These are phyloP conservation scores for Istiophorus platypterus DNA, from an alignment of 2,113 vertebrate genomes.

Conservation along the genomic window DNA sequence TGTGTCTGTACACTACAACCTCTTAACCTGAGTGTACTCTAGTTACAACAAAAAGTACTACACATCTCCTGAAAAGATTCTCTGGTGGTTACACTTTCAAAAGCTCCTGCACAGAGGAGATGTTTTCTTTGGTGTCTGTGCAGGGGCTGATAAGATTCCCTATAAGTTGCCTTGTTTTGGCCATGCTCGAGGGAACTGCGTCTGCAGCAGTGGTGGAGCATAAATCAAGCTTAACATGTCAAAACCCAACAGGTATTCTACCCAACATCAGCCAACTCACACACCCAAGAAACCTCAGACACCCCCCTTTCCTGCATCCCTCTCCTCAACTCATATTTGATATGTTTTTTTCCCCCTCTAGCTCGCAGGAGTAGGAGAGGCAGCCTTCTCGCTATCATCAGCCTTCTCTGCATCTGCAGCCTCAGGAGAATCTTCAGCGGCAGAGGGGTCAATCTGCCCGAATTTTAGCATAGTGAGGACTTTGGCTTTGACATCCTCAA, in stretches of 20 bases:
- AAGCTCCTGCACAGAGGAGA: conserved; percentile 52
- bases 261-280: conserved; percentile 47
- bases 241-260: conserved; percentile 64
- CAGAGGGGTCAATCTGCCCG: conserved; percentile 72
- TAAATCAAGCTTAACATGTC: conserved; percentile 65
- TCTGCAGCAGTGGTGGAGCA: conserved; percentile 58
- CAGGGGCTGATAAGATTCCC: conserved; percentile 49
- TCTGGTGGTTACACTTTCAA: conserved; percentile 40
- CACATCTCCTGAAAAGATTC: conserved; percentile 49
- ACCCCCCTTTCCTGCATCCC: conserved; percentile 3
- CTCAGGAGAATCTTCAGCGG: conserved; percentile 34
- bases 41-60: conserved; percentile 61
- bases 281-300: conserved; percentile 52
- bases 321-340: conserved; percentile 27
- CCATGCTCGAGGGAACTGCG: conserved; percentile 46
- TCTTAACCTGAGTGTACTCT: conserved; percentile 47
- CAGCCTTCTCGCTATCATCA: conserved; percentile 69
- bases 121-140: conserved; percentile 55
- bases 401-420: conserved; percentile 37
- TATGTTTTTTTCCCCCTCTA: conserved; percentile 55
- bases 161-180: conserved; percentile 53
- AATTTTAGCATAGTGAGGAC: conserved; percentile 70
- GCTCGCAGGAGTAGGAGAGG: conserved; percentile 66
- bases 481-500: conserved; percentile 71
- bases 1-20: conserved; percentile 23